phyloP scores from a whole-genome alignment of 1,140 invertebrate genomes.

The Leptinotarsa texana region DNA sequence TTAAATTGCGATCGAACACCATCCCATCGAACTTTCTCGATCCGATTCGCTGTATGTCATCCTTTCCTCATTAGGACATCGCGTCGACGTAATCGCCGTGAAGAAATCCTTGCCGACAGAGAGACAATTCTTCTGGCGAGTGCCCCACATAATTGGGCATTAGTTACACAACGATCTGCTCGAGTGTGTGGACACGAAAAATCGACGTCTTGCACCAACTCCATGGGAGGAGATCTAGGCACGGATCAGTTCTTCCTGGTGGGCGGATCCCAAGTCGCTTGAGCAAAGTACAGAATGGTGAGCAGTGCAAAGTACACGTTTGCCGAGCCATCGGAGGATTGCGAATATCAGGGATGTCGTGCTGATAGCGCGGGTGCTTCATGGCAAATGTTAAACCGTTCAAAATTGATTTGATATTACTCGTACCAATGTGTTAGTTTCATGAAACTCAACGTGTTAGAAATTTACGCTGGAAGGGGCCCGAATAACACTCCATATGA shows the following conservation, averaged over 20 bases:
- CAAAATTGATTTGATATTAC: no score
- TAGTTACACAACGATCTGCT: background rate
- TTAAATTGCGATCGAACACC: no score
- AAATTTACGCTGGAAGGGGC: no score
- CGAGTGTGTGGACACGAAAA: background rate
- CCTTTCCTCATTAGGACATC: no score
- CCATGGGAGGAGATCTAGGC: background rate
- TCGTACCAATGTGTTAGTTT: no score
- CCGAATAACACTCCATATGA: no score
- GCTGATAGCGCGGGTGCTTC: background rate
- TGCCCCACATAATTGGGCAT: background rate
- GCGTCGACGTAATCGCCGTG: no score
- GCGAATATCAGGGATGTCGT: background rate
- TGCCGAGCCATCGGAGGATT: conserved; percentile 4
- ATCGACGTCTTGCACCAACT: background rate
- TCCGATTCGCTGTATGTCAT: no score
- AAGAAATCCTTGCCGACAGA: no score
- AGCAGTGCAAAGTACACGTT: background rate
- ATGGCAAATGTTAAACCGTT: no score
- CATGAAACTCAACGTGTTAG: no score
- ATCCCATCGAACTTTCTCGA: no score
- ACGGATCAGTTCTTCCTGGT: background rate
- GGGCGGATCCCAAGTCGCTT: background rate
- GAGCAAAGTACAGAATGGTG: background rate
- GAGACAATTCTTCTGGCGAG: conserved; percentile 1